Percentiles rank a stretch among this genome's conserved stretches.
These are phyloP conservation scores for Myotis davidii DNA, from an alignment of 2,113 vertebrate genomes.

Conservation along the genomic window DNA sequence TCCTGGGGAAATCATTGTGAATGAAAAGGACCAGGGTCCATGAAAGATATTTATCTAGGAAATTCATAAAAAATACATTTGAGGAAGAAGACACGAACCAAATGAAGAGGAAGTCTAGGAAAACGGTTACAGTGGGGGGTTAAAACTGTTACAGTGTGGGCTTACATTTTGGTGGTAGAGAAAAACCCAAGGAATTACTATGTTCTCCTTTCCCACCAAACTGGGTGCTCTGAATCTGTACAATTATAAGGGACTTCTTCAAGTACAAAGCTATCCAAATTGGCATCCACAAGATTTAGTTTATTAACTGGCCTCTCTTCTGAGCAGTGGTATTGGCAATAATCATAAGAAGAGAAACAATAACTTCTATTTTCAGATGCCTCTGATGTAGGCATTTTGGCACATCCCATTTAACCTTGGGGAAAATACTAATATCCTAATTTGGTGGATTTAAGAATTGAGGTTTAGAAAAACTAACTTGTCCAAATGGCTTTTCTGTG, in stretches of 20 bases:
- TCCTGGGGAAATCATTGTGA: not conserved
- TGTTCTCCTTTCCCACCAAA: not conserved
- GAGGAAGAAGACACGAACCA: slow-evolving; percentile 18
- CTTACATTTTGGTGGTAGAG: not conserved
- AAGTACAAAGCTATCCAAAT: not conserved
- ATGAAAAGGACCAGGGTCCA: not conserved
- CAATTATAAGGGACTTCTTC: not conserved
- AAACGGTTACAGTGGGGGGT: not conserved
- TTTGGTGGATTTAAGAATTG: not conserved
- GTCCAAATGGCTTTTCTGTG: not conserved
- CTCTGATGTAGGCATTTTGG: not conserved
- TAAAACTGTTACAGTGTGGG: not conserved
- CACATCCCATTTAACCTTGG: not conserved
- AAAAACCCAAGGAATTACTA: not conserved
- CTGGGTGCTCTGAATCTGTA: not conserved
- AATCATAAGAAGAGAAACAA: not conserved
- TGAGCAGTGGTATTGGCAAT: not conserved
- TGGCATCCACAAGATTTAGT: not conserved
- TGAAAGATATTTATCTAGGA: not conserved
- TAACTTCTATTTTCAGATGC: not conserved
- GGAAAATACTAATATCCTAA: not conserved
- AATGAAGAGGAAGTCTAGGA: not conserved
- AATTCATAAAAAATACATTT: not conserved
- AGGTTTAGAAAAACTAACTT: slow-evolving; percentile 16
- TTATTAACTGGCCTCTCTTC: not conserved